A percentile compares a stretch with the other conserved stretches of the same genome.
Evolutionary conservation across 1,140 invertebrate species (phyloP).

Genomic region (Centruroides vittatus): DNA sequence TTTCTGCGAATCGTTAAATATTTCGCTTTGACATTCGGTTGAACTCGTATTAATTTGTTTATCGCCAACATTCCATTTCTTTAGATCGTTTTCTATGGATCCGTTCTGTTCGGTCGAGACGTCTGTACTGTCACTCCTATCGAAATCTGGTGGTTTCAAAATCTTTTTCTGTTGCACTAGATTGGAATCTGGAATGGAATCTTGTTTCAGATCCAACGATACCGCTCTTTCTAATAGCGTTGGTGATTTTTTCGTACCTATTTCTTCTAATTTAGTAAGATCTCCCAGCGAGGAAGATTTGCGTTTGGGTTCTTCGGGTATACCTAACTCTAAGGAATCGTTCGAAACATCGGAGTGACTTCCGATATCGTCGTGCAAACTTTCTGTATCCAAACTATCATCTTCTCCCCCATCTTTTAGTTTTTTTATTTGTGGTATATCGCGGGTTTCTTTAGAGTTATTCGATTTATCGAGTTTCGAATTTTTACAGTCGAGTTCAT

Average conservation of each 20-base stretch:
- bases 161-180: slow-evolving; percentile 6
- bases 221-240: slow-evolving; percentile 53
- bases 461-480: background rate
- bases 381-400: background rate
- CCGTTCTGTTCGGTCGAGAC: background rate
- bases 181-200: slow-evolving; percentile 1
- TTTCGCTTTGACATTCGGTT: no score
- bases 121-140: slow-evolving; percentile 4
- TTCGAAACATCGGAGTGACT: background rate
- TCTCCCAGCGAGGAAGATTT: slow-evolving; percentile 68
- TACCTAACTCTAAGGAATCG: background rate
- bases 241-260: slow-evolving; percentile 29
- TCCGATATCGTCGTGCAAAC: background rate
- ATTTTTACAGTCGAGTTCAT: no score
- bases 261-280: slow-evolving; percentile 52
- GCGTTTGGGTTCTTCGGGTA: slow-evolving; percentile 23
- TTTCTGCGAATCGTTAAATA: no score
- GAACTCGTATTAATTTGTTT: no score
- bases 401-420: no score
- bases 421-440: no score
- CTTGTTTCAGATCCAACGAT: slow-evolving; percentile 48
- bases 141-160: slow-evolving; percentile 3
- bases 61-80: slow-evolving; percentile 5
- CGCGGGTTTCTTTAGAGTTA: no score
- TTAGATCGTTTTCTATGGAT: background rate